phyloP scores from a whole-genome alignment of 2,888 invertebrate species.

The Eustalomyia histrio region DNA sequence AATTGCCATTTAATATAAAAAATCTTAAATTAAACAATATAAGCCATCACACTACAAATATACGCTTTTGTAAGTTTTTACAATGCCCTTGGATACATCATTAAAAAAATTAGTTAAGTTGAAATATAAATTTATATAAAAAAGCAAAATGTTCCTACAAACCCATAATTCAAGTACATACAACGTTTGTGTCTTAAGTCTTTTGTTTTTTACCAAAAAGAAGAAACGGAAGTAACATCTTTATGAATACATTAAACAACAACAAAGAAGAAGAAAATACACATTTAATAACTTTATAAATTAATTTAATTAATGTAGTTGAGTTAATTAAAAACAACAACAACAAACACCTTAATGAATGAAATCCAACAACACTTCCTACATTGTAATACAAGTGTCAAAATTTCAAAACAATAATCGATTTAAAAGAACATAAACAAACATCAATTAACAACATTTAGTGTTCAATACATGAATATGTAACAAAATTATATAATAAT shows the following conservation, averaged over 20 bases:
- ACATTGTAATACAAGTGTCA: slow-evolving; percentile 45
- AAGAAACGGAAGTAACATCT: slow-evolving; percentile 49
- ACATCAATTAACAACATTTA: not conserved
- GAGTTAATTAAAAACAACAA: slow-evolving; percentile 31
- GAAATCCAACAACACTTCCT: slow-evolving; percentile 39
- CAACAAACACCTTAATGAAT: too few species aligned
- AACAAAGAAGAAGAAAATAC: slow-evolving; percentile 20
- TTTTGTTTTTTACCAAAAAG: slow-evolving; percentile 32
- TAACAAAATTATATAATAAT: not conserved
- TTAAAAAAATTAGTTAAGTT: not conserved
- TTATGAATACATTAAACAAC: slow-evolving; percentile 8
- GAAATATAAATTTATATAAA: not conserved
- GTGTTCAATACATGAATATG: not conserved
- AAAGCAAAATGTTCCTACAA: not conserved
- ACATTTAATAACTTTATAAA: slow-evolving; percentile 1
- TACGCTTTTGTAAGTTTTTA: too few species aligned
- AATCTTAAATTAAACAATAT: too few species aligned
- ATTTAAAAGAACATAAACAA: not conserved
- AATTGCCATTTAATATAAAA: too few species aligned
- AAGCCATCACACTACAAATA: too few species aligned
- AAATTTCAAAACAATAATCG: slow-evolving; percentile 19
- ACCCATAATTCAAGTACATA: slow-evolving; percentile 6
- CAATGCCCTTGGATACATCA: not conserved
- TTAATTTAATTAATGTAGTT: slow-evolving; percentile 32
- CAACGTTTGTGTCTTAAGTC: slow-evolving; percentile 48